Conservation (phyloP, 2,113 vertebrate genomes). For the Nothobranchius furzeri region DNA sequence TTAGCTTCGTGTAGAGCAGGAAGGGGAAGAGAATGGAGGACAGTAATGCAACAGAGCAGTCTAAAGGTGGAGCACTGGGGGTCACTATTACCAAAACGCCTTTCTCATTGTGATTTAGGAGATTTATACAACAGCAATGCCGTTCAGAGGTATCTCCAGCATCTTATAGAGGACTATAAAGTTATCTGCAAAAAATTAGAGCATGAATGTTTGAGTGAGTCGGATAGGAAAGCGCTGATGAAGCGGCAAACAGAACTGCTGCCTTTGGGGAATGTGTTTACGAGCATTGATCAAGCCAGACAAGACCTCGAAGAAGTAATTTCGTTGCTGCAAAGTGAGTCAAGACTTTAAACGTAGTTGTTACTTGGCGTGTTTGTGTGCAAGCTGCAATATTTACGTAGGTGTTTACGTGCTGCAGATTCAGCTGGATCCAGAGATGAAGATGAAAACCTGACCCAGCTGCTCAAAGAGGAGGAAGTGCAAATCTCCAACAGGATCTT, state of each 20-base stretch:
- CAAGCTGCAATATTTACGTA: no score
- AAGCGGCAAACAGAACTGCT: slow-evolving; percentile 54
- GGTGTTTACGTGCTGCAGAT: slow-evolving; percentile 20
- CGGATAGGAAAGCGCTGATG: slow-evolving; percentile 53
- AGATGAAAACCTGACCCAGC: slow-evolving; percentile 82
- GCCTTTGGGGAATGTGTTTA: slow-evolving; percentile 40
- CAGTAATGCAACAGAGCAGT: slow-evolving; percentile 2
- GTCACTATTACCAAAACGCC: background rate
- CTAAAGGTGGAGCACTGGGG: background rate
- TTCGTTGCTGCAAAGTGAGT: slow-evolving; percentile 60
- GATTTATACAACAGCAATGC: slow-evolving; percentile 44
- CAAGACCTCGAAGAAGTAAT: slow-evolving; percentile 63
- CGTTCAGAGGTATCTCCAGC: slow-evolving; percentile 57
- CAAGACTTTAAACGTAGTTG: no score
- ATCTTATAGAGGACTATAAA: slow-evolving; percentile 54
- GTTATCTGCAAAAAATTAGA: slow-evolving; percentile 41
- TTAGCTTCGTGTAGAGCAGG: slow-evolving; percentile 7
- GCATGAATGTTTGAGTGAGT: slow-evolving; percentile 41
- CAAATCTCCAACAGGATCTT: slow-evolving; percentile 74
- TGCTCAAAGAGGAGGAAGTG: slow-evolving; percentile 86
- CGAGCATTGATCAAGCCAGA: slow-evolving; percentile 20
- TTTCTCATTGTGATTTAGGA: slow-evolving; percentile 14
- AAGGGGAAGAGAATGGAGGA: slow-evolving; percentile 35
- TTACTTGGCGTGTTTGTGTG: no score
- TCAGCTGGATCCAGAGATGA: slow-evolving; percentile 76